Evolutionary conservation across 2,888 invertebrate species (phyloP).

Genomic region (Abscondita cerata): DNA sequence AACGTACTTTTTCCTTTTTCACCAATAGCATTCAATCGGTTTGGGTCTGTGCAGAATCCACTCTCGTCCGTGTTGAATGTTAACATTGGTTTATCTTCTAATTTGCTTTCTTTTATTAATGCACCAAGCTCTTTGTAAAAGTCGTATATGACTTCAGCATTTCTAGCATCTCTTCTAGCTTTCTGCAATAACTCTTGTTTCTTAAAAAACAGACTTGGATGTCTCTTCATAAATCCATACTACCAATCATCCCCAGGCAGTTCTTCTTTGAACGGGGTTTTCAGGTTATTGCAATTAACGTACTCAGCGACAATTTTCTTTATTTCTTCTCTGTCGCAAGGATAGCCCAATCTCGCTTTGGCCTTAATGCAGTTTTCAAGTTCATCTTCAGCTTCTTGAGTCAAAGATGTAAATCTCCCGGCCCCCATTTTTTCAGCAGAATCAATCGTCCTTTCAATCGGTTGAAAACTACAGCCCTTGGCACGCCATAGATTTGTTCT

Average conservation of each 20-base stretch:
- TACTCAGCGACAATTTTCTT: neutral
- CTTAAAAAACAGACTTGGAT: neutral
- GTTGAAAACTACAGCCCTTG: conserved; percentile 8
- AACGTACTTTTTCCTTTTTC: too few relatives aligned
- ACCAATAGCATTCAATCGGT: neutral
- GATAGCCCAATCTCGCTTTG: conserved; percentile 3
- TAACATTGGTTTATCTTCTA: neutral
- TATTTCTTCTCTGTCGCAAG: conserved; percentile 16
- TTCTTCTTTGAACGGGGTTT: conserved; percentile 25
- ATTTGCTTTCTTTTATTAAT: too few relatives aligned
- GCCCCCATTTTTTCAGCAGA: neutral
- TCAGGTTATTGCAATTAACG: too few relatives aligned
- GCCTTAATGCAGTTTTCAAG: neutral
- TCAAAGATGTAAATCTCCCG: neutral
- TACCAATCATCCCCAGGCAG: neutral
- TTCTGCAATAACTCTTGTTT: neutral
- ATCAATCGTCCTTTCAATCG: neutral
- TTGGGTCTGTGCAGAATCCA: too few relatives aligned
- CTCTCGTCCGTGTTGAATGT: neutral
- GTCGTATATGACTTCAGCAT: neutral
- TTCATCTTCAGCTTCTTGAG: neutral
- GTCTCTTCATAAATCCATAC: too few relatives aligned
- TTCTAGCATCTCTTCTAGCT: neutral
- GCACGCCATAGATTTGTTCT: conserved; percentile 11
- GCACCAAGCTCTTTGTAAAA: neutral